A percentile compares a stretch with the other conserved stretches of the same genome.
Conservation (phyloP, 2,113 vertebrate genomes). For the Microcebus murinus region DNA sequence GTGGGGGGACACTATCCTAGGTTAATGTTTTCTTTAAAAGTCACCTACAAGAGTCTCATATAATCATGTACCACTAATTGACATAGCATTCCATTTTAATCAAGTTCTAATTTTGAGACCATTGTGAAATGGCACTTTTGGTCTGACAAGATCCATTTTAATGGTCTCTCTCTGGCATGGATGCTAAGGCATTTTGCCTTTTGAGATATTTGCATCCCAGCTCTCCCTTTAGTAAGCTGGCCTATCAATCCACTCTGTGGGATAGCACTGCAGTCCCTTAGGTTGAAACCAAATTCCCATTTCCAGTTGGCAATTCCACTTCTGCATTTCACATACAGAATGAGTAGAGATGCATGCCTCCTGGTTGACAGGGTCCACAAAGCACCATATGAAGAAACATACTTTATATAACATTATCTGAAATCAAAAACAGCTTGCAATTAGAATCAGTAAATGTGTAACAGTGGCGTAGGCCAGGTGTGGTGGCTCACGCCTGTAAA, state of each 20-base stretch:
- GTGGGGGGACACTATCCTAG: background rate
- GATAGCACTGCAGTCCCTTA: background rate
- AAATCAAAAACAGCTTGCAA: background rate
- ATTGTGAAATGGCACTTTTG: background rate
- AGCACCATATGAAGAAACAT: background rate
- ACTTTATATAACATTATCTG: background rate
- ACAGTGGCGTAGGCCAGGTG: background rate
- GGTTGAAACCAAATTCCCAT: constrained; percentile 28
- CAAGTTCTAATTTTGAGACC: background rate
- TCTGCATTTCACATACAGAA: background rate
- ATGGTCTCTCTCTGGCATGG: background rate
- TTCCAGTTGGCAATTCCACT: constrained; percentile 1
- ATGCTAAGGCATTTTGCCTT: background rate
- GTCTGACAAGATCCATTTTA: background rate
- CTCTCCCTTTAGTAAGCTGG: background rate
- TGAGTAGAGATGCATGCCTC: background rate
- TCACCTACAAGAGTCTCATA: background rate
- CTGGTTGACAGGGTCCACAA: constrained; percentile 11
- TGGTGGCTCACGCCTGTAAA: no score
- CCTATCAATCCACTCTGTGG: background rate
- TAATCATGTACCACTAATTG: background rate
- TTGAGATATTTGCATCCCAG: background rate
- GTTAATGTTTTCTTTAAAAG: background rate
- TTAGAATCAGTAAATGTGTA: background rate
- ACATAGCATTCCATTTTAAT: background rate